Evolutionary conservation across 2,797 vertebrate genomes (phyloP).

Genomic region (Sciaenops ocellatus): DNA sequence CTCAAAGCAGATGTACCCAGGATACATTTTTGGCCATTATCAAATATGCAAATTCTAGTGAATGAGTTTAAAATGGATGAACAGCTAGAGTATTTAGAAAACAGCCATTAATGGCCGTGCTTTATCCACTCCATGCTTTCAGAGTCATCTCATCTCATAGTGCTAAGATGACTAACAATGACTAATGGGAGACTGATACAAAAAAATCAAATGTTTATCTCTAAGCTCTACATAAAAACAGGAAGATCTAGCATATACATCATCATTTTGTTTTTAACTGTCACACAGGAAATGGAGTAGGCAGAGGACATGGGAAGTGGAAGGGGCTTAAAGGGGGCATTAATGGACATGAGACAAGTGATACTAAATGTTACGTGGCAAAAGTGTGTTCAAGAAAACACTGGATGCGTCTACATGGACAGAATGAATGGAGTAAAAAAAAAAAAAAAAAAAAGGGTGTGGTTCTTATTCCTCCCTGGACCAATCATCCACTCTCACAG

Average conservation of each 20-base stretch:
- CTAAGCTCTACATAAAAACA: slow-evolving; percentile 67
- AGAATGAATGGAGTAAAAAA: slow-evolving; percentile 68
- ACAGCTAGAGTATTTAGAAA: slow-evolving; percentile 9
- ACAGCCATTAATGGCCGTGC: slow-evolving; percentile 64
- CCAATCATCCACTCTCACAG: slow-evolving; percentile 87
- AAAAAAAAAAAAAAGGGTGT: slow-evolving; percentile 61
- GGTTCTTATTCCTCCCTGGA: slow-evolving; percentile 83
- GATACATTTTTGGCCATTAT: slow-evolving; percentile 6
- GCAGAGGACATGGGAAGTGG: slow-evolving; percentile 70
- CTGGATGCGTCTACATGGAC: slow-evolving; percentile 74
- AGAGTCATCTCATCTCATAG: slow-evolving; percentile 64
- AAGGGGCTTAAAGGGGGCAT: slow-evolving; percentile 69
- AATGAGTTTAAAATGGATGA: slow-evolving; percentile 12
- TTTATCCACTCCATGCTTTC: slow-evolving; percentile 81
- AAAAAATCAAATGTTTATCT: slow-evolving; percentile 61
- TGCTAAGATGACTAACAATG: slow-evolving; percentile 73
- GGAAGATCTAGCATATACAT: slow-evolving; percentile 66
- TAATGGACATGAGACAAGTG: slow-evolving; percentile 76
- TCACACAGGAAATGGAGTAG: slow-evolving; percentile 76
- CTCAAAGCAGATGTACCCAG: not conserved
- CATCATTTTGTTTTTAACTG: slow-evolving; percentile 61
- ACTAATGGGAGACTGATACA: slow-evolving; percentile 72
- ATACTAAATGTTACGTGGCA: slow-evolving; percentile 75
- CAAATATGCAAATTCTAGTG: not conserved
- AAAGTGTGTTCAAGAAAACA: slow-evolving; percentile 72